Percentiles rank a stretch among this genome's conserved stretches.
phyloP scores from a whole-genome alignment of 2,888 invertebrate species.

The Pomacea canaliculata region DNA sequence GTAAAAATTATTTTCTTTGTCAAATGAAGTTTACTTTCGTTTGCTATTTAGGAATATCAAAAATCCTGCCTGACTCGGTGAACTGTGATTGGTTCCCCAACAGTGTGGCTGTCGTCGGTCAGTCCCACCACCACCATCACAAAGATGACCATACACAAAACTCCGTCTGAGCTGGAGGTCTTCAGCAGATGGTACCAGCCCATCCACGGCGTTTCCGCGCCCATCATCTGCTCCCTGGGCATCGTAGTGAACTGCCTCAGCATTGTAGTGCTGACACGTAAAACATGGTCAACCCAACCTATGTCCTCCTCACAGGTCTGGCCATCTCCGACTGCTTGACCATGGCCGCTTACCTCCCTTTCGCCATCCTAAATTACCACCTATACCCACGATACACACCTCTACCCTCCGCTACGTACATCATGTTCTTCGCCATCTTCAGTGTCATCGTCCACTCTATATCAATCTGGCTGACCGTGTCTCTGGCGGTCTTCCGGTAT shows the following conservation, averaged over 20 bases:
- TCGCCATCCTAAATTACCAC: conserved; percentile 77
- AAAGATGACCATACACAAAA: background rate
- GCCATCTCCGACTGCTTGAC: conserved; percentile 93
- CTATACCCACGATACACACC: conserved; percentile 65
- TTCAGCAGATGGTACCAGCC: conserved; percentile 47
- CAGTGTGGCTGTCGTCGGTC: no score
- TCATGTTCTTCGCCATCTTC: conserved; percentile 86
- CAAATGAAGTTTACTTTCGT: no score
- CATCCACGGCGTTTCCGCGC: conserved; percentile 87
- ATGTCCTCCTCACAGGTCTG: conserved; percentile 85
- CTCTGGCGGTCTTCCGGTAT: conserved; percentile 93
- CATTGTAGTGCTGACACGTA: conserved; percentile 88
- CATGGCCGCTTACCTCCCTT: conserved; percentile 90
- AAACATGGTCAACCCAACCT: conserved; percentile 92
- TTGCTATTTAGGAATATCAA: no score
- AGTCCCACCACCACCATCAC: no score
- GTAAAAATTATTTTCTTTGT: no score
- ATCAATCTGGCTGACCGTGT: conserved; percentile 93
- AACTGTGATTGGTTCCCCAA: no score
- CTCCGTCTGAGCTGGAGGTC: conserved; percentile 9
- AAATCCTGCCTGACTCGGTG: no score
- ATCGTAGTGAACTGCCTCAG: conserved; percentile 91
- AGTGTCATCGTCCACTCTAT: conserved; percentile 90
- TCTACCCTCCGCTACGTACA: conserved; percentile 67
- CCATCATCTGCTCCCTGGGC: conserved; percentile 90